Conservation (phyloP, 2,888 invertebrate species). For the Lithophane socia region DNA sequence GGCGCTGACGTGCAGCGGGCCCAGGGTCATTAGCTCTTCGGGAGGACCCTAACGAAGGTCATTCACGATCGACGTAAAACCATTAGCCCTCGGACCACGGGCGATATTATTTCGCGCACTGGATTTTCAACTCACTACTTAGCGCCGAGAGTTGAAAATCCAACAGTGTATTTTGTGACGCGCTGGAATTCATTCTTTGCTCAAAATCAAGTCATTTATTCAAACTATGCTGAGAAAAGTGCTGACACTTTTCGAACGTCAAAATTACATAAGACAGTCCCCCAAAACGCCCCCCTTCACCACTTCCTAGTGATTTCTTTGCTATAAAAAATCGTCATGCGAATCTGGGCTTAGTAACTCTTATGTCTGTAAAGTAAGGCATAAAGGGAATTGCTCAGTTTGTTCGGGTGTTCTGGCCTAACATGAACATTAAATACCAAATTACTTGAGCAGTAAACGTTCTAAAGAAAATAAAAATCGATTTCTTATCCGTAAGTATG, state of each 20-base stretch:
- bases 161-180: not conserved
- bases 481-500: no score
- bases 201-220: no score
- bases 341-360: not conserved
- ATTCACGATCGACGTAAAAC: not conserved
- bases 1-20: slow-evolving; percentile 93
- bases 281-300: no score
- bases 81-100: not conserved
- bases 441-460: no score
- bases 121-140: not conserved
- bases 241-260: no score
- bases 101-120: not conserved
- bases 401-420: no score
- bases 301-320: no score
- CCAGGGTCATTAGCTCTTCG: slow-evolving; percentile 91
- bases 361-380: not conserved
- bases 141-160: not conserved
- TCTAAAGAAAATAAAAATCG: no score
- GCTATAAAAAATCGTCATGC: not conserved
- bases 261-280: no score
- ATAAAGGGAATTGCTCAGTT: no score
- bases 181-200: not conserved
- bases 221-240: no score
- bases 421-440: no score
- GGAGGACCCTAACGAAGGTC: slow-evolving; percentile 86